Percentiles rank a stretch among this genome's conserved stretches.
Evolutionary conservation across 2,888 invertebrate species (phyloP).

Genomic region (Platypus cylindrus): DNA sequence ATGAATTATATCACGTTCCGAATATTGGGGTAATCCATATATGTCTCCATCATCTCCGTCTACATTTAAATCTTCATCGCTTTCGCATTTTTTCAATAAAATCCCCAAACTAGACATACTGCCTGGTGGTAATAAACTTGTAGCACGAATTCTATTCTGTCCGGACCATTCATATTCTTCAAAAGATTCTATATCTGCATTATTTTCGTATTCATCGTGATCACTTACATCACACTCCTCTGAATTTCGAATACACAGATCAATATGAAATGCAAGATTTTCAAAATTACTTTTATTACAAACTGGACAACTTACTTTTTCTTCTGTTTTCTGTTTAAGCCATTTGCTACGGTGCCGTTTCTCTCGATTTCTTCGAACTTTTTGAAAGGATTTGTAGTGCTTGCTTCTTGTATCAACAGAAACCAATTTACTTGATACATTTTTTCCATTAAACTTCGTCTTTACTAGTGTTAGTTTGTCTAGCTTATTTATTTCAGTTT

Average conservation of each 20-base stretch:
- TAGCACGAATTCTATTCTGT: constrained; percentile 64
- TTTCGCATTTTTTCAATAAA: constrained; percentile 33
- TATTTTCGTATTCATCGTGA: constrained; percentile 56
- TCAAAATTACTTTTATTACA: constrained; percentile 60
- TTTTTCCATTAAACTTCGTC: constrained; percentile 29
- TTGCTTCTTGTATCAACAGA: constrained; percentile 1
- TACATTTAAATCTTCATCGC: constrained; percentile 67
- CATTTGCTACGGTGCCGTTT: constrained; percentile 51
- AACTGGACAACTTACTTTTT: constrained; percentile 58
- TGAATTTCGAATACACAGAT: constrained; percentile 49
- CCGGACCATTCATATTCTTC: constrained; percentile 92
- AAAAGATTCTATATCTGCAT: constrained; percentile 70
- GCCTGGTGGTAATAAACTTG: constrained; percentile 51
- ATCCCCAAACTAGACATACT: constrained; percentile 46
- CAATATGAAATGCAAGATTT: constrained; percentile 60
- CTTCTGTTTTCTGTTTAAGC: constrained; percentile 51
- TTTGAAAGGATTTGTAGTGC: constrained; percentile 48
- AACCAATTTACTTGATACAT: constrained; percentile 37
- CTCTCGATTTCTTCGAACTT: constrained; percentile 61
- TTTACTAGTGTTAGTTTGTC: constrained; percentile 39
- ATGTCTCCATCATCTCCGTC: constrained; percentile 81
- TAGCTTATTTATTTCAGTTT: constrained; percentile 65
- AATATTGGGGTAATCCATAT: constrained; percentile 80
- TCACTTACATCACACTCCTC: constrained; percentile 38
- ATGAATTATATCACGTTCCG: constrained; percentile 55